Base-by-base conservation (phyloP, 1,140 invertebrate species). In the Papilio dardanus region DNA sequence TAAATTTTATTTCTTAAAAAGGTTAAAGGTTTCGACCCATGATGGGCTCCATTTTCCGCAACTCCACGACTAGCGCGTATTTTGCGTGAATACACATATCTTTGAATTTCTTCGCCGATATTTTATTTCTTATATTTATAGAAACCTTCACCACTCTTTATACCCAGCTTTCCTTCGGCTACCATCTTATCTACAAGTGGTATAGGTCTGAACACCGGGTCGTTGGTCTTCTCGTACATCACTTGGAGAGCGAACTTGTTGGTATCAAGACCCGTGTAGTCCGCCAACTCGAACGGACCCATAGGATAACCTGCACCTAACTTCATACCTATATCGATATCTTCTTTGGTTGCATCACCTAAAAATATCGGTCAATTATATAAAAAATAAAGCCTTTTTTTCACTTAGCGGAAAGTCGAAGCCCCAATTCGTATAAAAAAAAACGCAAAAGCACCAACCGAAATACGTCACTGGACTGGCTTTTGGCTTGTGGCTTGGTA, bases 291-390 rank as follows among this genome's bases (percentile, higher is more conserved):
- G 88, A 98, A 95, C 3, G 97, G 97, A 12, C 97, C 97, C 97
- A 98, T 97, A 3, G 97, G 97, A 91, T 97, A 96, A 0, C 97
- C 96, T 58, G 97, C 96, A 24, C 97, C 97, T 37, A 98, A 90
- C 92, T 98, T 98, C 97, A 98, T 97, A 1, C 96, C 97, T n/a
- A 94, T 96, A 85, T 98, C 97, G 74, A 98, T 96, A 88, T 98
- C 97, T 80, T 94, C 91, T 19, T 95, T 94, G 7, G 94, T 90
- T 0, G 97, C 97, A 91, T 97, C 96, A 93, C 91, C 91, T 92
- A 77, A 8, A 88, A 62, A 28, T 19, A 46, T n/a, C 0, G 16
- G 0, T 19, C 16, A 5, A 46, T 19, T n/a, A n/a, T 37, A 37
- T 12, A 37, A 37, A 37, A 12, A 2, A 37, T 12, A 37, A 37